These are phyloP conservation scores for Hemitrygon akajei DNA, from an alignment of 2,797 vertebrate species.

Conservation along the genomic window DNA sequence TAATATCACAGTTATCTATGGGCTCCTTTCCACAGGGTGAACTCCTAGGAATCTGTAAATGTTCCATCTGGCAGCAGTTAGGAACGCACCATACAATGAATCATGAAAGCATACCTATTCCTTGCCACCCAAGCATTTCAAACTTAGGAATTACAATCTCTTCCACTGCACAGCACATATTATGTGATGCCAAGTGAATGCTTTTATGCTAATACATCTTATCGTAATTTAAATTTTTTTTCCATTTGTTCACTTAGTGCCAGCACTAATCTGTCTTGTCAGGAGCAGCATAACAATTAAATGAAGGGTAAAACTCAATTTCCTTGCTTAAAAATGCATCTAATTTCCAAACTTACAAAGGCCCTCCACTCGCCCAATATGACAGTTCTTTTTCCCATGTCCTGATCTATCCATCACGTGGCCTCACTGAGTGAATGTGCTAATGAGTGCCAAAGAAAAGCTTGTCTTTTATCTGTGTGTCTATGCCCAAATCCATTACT, in stretches of 20 bases:
- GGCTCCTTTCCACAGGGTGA: neutral
- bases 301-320: neutral
- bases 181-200: neutral
- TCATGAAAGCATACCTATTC: neutral
- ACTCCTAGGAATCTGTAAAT: constrained; percentile 19
- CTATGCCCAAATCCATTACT: neutral
- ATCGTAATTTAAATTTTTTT: neutral
- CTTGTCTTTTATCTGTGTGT: neutral
- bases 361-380: neutral
- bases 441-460: constrained; percentile 1
- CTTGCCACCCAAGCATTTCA: neutral
- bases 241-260: neutral
- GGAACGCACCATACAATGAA: neutral
- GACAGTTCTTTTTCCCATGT: constrained; percentile 8
- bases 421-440: constrained; percentile 3
- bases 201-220: neutral
- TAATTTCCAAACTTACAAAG: neutral
- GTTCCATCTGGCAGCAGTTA: neutral
- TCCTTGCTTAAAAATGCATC: neutral
- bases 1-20: neutral
- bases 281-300: neutral
- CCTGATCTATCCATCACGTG: neutral
- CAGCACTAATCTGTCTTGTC: neutral
- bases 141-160: neutral
- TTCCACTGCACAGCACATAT: neutral